phyloP scores from a whole-genome alignment of 2,113 vertebrate genomes.

The Origma solitaria region DNA sequence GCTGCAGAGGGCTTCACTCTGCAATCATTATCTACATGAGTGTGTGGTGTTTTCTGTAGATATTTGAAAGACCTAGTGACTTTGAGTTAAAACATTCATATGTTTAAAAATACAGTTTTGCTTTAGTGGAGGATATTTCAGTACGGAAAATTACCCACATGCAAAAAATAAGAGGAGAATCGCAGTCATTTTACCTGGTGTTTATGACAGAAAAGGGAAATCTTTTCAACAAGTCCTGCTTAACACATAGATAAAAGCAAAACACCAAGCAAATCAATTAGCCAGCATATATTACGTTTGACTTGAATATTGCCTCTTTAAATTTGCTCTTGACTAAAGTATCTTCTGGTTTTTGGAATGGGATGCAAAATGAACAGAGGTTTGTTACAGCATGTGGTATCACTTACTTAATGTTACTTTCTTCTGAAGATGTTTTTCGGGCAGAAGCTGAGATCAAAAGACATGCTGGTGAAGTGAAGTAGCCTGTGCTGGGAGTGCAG shows the following conservation, averaged over 20 bases:
- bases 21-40: not conserved
- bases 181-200: not conserved
- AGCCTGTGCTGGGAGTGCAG: not conserved
- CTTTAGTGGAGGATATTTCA: not conserved
- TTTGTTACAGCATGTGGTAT: not conserved
- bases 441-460: not conserved
- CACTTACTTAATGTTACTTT: not conserved
- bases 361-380: not conserved
- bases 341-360: not conserved
- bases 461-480: not conserved
- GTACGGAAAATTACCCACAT: not conserved
- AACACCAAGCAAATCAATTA: not conserved
- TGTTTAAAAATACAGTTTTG: not conserved
- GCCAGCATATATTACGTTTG: not conserved
- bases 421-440: not conserved
- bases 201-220: not conserved
- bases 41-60: not conserved
- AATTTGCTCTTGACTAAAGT: not conserved
- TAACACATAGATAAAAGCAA: not conserved
- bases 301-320: not conserved
- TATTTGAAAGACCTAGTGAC: not conserved
- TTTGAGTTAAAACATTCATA: not conserved
- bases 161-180: not conserved
- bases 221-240: not conserved
- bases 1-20: not conserved